Conservation (phyloP, 2,888 invertebrate genomes). For the Palloptera scutellata region DNA sequence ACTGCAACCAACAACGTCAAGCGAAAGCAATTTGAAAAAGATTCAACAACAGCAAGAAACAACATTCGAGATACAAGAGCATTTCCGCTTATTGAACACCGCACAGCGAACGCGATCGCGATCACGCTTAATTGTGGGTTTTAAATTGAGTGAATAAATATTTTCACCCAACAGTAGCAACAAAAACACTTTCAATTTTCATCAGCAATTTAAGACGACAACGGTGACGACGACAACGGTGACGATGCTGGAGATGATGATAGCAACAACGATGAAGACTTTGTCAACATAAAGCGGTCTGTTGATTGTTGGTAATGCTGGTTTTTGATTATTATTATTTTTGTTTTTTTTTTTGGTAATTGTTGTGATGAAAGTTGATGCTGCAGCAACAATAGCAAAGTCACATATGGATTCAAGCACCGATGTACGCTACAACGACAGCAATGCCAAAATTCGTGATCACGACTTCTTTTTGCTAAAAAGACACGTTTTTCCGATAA, state of each 20-base stretch:
- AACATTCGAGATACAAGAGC: not conserved
- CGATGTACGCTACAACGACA: not conserved
- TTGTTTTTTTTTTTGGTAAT: not conserved
- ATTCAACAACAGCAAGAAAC: not conserved
- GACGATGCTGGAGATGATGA: not conserved
- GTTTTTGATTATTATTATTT: not conserved
- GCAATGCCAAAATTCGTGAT: conserved; percentile 12
- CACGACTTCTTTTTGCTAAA: conserved; percentile 25
- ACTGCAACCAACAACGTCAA: not conserved
- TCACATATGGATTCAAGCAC: no score
- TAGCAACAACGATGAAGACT: no score
- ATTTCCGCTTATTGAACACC: conserved; percentile 1
- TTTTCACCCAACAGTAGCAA: not conserved
- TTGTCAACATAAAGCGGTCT: no score
- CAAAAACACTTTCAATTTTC: conserved; percentile 19
- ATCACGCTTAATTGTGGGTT: no score
- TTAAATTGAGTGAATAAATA: no score
- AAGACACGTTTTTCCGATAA: conserved; percentile 22
- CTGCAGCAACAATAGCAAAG: not conserved
- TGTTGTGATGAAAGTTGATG: conserved; percentile 17
- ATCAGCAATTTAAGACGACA: not conserved
- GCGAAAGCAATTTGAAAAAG: not conserved
- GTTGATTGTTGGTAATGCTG: not conserved
- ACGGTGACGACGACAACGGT: not conserved
- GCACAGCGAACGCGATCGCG: no score